phyloP scores from a whole-genome alignment of 2,113 vertebrate species.

The Desmodus rotundus region DNA sequence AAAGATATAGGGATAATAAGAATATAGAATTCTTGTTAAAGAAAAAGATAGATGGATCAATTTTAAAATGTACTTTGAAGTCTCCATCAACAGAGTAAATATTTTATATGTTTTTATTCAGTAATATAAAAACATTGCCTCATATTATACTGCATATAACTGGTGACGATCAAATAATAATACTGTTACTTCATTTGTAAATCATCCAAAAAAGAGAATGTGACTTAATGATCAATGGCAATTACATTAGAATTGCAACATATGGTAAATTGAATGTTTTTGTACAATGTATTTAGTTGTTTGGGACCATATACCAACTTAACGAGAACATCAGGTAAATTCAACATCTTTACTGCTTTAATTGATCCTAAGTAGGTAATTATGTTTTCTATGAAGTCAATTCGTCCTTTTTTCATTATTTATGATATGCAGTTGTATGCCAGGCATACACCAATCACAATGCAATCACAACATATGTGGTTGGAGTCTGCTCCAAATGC shows the following conservation, averaged over 20 bases:
- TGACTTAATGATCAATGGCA: constrained; percentile 42
- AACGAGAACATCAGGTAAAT: constrained; percentile 53
- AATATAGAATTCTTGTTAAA: background rate
- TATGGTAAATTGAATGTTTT: constrained; percentile 57
- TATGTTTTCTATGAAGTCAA: constrained; percentile 46
- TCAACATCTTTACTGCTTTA: constrained; percentile 49
- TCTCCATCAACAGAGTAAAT: background rate
- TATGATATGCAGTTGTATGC: background rate
- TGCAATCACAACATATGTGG: background rate
- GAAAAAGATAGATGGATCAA: background rate
- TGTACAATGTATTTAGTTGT: constrained; percentile 63
- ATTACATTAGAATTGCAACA: constrained; percentile 51
- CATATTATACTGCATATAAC: background rate
- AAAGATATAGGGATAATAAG: background rate
- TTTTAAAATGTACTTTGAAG: background rate
- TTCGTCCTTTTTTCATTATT: constrained; percentile 37
- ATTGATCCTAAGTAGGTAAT: constrained; percentile 45
- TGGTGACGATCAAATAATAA: background rate
- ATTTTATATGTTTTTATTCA: background rate
- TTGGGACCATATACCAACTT: constrained; percentile 44
- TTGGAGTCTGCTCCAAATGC: background rate
- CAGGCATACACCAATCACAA: background rate
- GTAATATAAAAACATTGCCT: background rate
- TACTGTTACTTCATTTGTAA: constrained; percentile 33
- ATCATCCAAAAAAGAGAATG: constrained; percentile 37